phyloP scores from a whole-genome alignment of 2,797 vertebrate species.

The Liasis olivaceus region DNA sequence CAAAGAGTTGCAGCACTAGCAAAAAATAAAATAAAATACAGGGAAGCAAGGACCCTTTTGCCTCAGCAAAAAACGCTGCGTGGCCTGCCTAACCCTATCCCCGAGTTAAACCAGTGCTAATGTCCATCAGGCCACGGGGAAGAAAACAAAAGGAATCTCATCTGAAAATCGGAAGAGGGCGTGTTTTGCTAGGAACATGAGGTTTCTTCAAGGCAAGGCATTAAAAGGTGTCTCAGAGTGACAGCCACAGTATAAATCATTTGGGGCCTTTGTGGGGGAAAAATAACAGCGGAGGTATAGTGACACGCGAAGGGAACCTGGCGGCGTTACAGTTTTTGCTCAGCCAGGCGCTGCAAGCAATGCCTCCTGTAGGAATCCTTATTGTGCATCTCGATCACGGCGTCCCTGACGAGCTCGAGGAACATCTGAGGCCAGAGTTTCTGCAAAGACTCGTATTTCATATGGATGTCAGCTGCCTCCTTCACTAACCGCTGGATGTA shows the following conservation, averaged over 20 bases:
- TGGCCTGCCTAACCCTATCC: not conserved
- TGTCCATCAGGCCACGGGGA: not conserved
- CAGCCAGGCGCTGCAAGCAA: slow-evolving; percentile 81
- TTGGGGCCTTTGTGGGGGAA: slow-evolving; percentile 33
- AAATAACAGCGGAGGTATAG: not conserved
- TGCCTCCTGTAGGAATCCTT: slow-evolving; percentile 83
- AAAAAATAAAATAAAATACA: not conserved
- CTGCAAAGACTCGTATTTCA: slow-evolving; percentile 91
- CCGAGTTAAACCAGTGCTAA: not conserved
- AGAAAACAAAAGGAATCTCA: not conserved
- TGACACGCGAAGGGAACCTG: not conserved
- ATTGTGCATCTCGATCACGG: slow-evolving; percentile 90
- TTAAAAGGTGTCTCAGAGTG: not conserved
- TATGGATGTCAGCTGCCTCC: slow-evolving; percentile 86
- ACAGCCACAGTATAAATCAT: slow-evolving; percentile 26
- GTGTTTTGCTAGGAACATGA: not conserved
- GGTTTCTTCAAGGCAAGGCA: slow-evolving; percentile 26
- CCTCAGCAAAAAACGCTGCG: not conserved
- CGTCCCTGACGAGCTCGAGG: slow-evolving; percentile 92
- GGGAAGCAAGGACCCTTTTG: not conserved
- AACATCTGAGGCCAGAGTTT: slow-evolving; percentile 96
- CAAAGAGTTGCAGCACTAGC: slow-evolving; percentile 7
- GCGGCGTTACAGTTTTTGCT: slow-evolving; percentile 66
- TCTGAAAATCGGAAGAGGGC: slow-evolving; percentile 4
- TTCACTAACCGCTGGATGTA: slow-evolving; percentile 87